These are phyloP conservation scores for Goniozus legneri DNA, from an alignment of 1,140 invertebrate species.

Conservation along the genomic window DNA sequence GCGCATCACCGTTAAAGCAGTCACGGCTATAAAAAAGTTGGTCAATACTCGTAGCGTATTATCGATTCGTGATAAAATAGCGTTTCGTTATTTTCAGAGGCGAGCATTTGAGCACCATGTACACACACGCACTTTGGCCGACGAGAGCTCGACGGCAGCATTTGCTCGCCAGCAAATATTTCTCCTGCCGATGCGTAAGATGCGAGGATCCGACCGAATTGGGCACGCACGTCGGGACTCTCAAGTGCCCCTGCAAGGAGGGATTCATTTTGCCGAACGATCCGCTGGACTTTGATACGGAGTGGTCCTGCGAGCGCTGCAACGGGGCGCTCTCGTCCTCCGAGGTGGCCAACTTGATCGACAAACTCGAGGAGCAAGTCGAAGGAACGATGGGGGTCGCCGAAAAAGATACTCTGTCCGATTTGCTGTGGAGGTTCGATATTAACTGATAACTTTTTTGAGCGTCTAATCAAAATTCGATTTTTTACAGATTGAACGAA, in stretches of 20 bases:
- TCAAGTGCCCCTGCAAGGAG: conserved; percentile 65
- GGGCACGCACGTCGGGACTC: conserved; percentile 69
- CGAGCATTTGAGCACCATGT: conserved; percentile 73
- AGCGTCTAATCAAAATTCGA: background rate
- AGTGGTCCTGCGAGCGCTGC: conserved; percentile 73
- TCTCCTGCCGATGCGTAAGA: conserved; percentile 68
- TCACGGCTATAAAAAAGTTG: conserved; percentile 62
- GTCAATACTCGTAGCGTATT: background rate
- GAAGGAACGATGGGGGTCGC: conserved; percentile 57
- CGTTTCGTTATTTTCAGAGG: conserved; percentile 47
- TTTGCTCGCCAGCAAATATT: conserved; percentile 77
- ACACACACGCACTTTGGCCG: conserved; percentile 82
- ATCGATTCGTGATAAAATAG: background rate
- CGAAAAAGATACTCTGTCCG: conserved; percentile 26
- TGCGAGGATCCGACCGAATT: conserved; percentile 77
- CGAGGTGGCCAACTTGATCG: conserved; percentile 61
- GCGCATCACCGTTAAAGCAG: conserved; percentile 64
- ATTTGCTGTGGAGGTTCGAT: conserved; percentile 41
- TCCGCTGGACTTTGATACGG: conserved; percentile 64
- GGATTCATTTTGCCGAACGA: conserved; percentile 66
- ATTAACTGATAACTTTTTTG: background rate
- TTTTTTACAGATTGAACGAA: conserved; percentile 53
- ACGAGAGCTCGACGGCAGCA: conserved; percentile 75
- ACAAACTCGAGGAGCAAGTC: conserved; percentile 71
- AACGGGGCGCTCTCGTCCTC: conserved; percentile 56